A percentile compares a stretch with the other conserved stretches of the same genome.
phyloP scores from a whole-genome alignment of 2,888 invertebrate genomes.

The Polyploca ridens region DNA sequence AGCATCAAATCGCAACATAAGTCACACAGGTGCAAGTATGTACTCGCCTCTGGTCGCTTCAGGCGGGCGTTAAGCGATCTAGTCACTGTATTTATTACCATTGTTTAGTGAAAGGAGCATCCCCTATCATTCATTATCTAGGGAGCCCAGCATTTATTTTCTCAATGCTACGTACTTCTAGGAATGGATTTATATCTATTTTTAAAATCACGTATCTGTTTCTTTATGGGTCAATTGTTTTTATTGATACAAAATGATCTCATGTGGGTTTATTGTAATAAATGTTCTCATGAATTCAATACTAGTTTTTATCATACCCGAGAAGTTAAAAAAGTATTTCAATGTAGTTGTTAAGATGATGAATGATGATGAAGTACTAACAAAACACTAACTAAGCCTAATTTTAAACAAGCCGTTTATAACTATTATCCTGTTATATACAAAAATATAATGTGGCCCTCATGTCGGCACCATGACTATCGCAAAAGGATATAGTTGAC shows the following conservation, averaged over 20 bases:
- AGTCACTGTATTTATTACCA: slow-evolving; percentile 83
- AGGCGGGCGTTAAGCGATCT: slow-evolving; percentile 69
- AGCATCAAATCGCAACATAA: too few species aligned
- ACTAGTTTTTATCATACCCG: too few species aligned
- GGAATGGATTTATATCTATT: not conserved
- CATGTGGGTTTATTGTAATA: not conserved
- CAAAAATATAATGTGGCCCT: slow-evolving; percentile 42
- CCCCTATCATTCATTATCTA: slow-evolving; percentile 77
- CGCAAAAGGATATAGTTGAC: slow-evolving; percentile 44
- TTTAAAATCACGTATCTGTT: not conserved
- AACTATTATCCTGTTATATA: not conserved
- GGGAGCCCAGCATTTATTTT: slow-evolving; percentile 18
- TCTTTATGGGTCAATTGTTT: too few species aligned
- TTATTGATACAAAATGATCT: too few species aligned
- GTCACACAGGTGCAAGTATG: slow-evolving; percentile 12
- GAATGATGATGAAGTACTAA: too few species aligned
- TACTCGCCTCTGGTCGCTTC: slow-evolving; percentile 40
- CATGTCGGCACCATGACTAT: slow-evolving; percentile 40
- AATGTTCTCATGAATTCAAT: too few species aligned
- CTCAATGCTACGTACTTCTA: not conserved
- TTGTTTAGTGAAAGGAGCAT: slow-evolving; percentile 80
- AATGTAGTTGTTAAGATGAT: too few species aligned
- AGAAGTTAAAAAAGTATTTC: too few species aligned
- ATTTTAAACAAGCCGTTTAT: too few species aligned
- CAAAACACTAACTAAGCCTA: too few species aligned